Base-by-base conservation (phyloP, 1,140 invertebrate species). In the Heliconius nattereri region DNA sequence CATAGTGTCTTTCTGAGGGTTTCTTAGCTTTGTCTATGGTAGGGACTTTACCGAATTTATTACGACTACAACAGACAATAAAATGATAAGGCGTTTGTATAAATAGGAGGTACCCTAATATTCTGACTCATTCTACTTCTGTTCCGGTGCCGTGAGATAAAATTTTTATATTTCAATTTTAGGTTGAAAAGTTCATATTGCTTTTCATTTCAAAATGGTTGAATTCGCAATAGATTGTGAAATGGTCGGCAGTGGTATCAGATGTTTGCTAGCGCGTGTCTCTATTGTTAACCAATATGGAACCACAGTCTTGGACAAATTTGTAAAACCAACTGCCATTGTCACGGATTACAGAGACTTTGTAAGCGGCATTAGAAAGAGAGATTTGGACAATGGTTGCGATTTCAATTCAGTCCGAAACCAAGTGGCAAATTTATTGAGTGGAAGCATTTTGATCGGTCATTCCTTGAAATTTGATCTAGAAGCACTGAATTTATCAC, bases 171-270 rank as follows among this genome's bases (percentile, higher is more conserved):
- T 11, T 3, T 45, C 13, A 45, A 13, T 45, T 45, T 45, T 13
- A 0, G 13, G 13, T 45, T 52, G 49, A 3, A 52, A 52, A 20
- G 49, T 20, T 5, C 1, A 52, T 19, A 40, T 40, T 40, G 40
- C 6, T 52, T 52, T 57, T 20, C 20, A 7, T 23, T 20, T 1
- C 23, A 66, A 5, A 26, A 66, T 66, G 57, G 16, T 32, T 35
- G 72, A 71, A 52, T 77, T 52, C 66, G 81, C 84, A 19, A 70
- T 85, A 13, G 84, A 85, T 73, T 85, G 84, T 54, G 84, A 85
- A 57, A 85, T 85, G 84, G 81, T 85, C 16, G 81, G 45, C 73
- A 81, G 79, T 40, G 54, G 70, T 3, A 79, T 78, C 26, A 60
- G 20, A 37, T 81, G 73, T 60, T n/a, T 85, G 23, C 37, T 83